Base-by-base conservation (phyloP, 1,140 invertebrate genomes). In the Cydia amplana region DNA sequence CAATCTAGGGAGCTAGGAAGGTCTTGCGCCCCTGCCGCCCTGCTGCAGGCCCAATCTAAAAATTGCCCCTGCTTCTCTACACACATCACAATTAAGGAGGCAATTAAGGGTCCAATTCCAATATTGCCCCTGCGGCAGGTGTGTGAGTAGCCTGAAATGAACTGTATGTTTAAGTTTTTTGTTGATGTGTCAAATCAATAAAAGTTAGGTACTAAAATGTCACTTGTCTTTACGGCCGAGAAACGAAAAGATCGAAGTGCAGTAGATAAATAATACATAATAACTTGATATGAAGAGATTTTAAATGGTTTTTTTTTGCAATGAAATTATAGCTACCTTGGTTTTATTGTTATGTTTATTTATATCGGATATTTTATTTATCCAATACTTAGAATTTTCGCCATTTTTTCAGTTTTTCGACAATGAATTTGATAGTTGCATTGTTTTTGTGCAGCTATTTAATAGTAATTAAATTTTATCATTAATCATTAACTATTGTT, bases 201-300 rank as follows among this genome's bases (percentile, higher is more conserved):
- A 51, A 16, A n/a, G 3, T 28, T 28, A 28, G 3, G 3, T 28
- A 16, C 32, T 32, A 32, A 51, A 51, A n/a, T 16, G 14, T 51
- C 4, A 16, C 16, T 12, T 16, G 14, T 51, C 0, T 51, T 51
- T n/a, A 51, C 5, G 49, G 49, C 49, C 14, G 6, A 67, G 23
- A n/a, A 25, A 25, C 3, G 25, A 64, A 5, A 36, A 43, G 65
- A 70, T 70, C 65, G 32, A 70, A 67, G 65, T 70, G 43, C 36
- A 70, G 65, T 70, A 70, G 65, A 16, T n/a, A 20, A 70, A 36
- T 70, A 70, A 70, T 70, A 28, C 1, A 1, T 25, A 36, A 20
- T 40, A 40, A 70, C n/a, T 40, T 23, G 20, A 60, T 23, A 23
- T 60, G 20, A 36, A 36, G 32, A 70, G n/a, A 70, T 70, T 70